A percentile compares a stretch with the other conserved stretches of the same genome.
These are phyloP conservation scores for Antrozous pallidus DNA, from an alignment of 2,797 vertebrate genomes.

Conservation along the genomic window DNA sequence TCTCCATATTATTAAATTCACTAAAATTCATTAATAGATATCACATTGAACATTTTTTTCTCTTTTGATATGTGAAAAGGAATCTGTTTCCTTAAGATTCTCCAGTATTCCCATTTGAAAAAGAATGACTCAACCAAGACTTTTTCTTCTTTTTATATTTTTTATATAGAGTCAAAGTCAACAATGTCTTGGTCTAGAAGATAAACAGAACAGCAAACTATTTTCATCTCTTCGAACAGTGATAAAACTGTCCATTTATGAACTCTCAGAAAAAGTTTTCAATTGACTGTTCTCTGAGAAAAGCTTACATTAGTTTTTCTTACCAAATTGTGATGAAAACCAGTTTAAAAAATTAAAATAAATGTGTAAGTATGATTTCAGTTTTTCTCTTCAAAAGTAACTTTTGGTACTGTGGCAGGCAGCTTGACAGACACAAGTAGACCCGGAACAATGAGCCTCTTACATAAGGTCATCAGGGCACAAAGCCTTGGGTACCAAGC, in stretches of 20 bases:
- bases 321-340: not conserved
- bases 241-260: not conserved
- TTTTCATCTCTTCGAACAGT: constrained; percentile 23
- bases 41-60: not conserved
- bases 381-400: not conserved
- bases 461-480: not conserved
- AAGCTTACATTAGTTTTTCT: not conserved
- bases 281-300: not conserved
- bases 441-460: not conserved
- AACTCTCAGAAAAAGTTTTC: not conserved
- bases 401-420: not conserved
- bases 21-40: not conserved
- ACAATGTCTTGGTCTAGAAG: not conserved
- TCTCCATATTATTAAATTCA: not conserved
- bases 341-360: not conserved
- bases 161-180: not conserved
- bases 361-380: not conserved
- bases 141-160: not conserved
- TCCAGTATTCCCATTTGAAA: not conserved
- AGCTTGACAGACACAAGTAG: not conserved
- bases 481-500: not conserved
- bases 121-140: constrained; percentile 6
- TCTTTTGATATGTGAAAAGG: constrained; percentile 10
- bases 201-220: not conserved
- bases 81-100: not conserved